Evolutionary conservation across 2,797 vertebrate species (phyloP).

Genomic region (Diplodus puntazzo): DNA sequence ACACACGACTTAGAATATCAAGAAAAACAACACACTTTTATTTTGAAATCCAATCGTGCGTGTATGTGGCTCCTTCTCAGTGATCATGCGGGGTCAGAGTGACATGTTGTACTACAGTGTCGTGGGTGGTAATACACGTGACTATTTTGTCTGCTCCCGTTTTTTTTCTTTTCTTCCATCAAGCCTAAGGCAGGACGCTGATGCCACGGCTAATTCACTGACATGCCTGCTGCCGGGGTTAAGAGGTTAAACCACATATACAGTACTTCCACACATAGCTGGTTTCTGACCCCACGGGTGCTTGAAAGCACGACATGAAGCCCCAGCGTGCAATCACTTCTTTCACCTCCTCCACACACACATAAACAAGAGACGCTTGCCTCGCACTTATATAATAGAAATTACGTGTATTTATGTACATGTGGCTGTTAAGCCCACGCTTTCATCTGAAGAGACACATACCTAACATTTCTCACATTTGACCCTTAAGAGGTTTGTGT

Average conservation of each 20-base stretch:
- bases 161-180: constrained; percentile 2
- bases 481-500: constrained; percentile 22
- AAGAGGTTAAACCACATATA: constrained; percentile 58
- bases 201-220: constrained; percentile 36
- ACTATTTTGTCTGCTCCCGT: constrained; percentile 23
- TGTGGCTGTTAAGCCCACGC: constrained; percentile 22
- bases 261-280: constrained; percentile 32
- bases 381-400: constrained; percentile 21
- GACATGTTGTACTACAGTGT: constrained; percentile 13
- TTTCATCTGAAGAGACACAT: constrained; percentile 48
- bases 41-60: neutral
- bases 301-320: constrained; percentile 39
- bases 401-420: constrained; percentile 46
- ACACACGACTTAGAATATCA: neutral
- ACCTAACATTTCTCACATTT: constrained; percentile 36
- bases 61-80: neutral
- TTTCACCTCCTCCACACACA: constrained; percentile 34
- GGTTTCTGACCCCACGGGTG: constrained; percentile 39
- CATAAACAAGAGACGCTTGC: constrained; percentile 7
- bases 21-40: neutral
- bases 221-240: constrained; percentile 38
- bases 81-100: constrained; percentile 4
- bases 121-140: constrained; percentile 20
- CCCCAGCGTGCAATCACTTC: constrained; percentile 27
- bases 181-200: constrained; percentile 38